Evolutionary conservation across 2,888 invertebrate species (phyloP).

Genomic region (Acrocyrtus sp.): DNA sequence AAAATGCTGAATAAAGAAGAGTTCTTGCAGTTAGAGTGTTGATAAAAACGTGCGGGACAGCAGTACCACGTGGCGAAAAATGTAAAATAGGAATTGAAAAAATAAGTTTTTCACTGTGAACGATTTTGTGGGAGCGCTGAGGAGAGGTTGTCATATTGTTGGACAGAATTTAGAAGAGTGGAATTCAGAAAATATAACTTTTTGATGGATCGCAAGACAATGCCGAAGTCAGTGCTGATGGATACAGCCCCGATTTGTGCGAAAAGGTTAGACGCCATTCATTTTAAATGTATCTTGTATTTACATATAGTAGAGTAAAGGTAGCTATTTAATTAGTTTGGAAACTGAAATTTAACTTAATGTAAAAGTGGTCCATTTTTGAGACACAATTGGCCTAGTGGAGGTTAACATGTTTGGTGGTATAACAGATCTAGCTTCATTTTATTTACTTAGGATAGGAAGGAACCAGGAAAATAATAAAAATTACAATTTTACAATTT

Average conservation of each 20-base stretch:
- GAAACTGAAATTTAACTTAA: too few species aligned
- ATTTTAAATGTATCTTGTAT: background rate
- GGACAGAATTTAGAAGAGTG: background rate
- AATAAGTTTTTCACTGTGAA: background rate
- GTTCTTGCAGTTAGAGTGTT: too few species aligned
- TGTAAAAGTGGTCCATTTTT: too few species aligned
- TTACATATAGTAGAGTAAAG: too few species aligned
- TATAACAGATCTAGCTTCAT: background rate
- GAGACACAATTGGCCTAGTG: too few species aligned
- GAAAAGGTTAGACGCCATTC: slow-evolving; percentile 55
- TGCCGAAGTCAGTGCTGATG: slow-evolving; percentile 62
- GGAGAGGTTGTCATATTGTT: background rate
- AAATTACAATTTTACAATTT: too few species aligned
- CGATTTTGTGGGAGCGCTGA: background rate
- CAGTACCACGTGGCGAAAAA: too few species aligned
- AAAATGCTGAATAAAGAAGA: too few species aligned
- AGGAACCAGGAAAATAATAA: too few species aligned
- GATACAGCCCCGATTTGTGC: slow-evolving; percentile 60
- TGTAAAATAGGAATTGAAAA: background rate
- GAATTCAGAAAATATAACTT: too few species aligned
- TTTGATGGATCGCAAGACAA: slow-evolving; percentile 61
- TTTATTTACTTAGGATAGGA: background rate
- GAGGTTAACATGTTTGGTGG: background rate
- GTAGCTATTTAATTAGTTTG: background rate
- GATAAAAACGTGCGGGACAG: too few species aligned